Conservation (phyloP, 2,888 invertebrate species). For the Noctua pronuba region DNA sequence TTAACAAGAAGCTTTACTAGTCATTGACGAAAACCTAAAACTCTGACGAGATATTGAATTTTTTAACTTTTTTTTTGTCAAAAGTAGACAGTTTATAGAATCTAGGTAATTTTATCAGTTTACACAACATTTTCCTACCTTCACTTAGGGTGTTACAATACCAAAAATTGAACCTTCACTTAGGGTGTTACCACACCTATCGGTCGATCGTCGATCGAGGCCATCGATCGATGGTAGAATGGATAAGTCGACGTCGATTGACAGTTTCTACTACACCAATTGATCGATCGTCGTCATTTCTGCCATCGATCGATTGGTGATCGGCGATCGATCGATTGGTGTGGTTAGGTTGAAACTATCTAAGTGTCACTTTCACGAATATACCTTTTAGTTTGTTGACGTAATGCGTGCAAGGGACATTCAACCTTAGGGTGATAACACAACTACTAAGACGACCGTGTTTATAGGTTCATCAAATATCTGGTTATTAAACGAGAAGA, state of each 20-base stretch:
- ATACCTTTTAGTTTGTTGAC: background rate
- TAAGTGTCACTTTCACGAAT: background rate
- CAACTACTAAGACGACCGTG: background rate
- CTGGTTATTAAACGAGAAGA: background rate
- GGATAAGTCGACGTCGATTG: too few species aligned
- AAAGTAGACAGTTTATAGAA: background rate
- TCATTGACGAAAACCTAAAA: slow-evolving; percentile 5
- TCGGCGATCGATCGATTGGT: too few species aligned
- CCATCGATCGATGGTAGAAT: too few species aligned
- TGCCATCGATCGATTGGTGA: too few species aligned
- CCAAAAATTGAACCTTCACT: too few species aligned
- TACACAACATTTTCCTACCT: too few species aligned
- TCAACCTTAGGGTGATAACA: background rate
- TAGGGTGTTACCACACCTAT: background rate
- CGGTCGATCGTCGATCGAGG: too few species aligned
- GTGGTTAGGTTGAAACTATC: background rate
- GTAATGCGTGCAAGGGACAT: background rate
- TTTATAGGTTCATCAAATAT: background rate
- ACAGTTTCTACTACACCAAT: too few species aligned
- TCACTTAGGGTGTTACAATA: too few species aligned
- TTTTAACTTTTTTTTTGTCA: background rate
- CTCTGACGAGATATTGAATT: background rate
- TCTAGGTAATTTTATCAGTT: background rate
- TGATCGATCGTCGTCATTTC: too few species aligned
- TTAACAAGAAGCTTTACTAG: background rate